A percentile compares a stretch with the other conserved stretches of the same genome.
These are phyloP conservation scores for Seira ritae DNA, from an alignment of 2,888 invertebrate species.

Conservation along the genomic window DNA sequence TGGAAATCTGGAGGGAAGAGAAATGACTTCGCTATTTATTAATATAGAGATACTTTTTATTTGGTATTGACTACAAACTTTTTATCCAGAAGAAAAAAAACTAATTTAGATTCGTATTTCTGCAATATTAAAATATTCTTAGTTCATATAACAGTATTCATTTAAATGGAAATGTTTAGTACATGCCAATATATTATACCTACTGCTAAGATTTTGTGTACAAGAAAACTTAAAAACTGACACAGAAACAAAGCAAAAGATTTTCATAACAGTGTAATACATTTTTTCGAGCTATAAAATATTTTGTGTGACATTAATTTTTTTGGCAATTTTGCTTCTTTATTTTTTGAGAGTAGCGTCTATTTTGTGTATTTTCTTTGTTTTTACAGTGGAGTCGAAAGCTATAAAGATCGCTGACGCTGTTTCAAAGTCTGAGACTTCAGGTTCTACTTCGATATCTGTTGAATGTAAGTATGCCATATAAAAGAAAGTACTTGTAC, in stretches of 20 bases:
- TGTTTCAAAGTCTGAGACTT: slow-evolving; percentile 57
- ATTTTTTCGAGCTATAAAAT: background rate
- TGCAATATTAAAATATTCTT: background rate
- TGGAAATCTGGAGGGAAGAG: background rate
- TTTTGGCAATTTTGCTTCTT: slow-evolving; percentile 2
- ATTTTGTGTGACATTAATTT: slow-evolving; percentile 24
- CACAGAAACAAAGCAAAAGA: background rate
- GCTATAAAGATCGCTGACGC: slow-evolving; percentile 64
- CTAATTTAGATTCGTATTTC: background rate
- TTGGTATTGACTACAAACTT: background rate
- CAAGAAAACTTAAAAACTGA: too few species aligned
- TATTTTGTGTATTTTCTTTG: slow-evolving; percentile 61
- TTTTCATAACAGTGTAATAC: slow-evolving; percentile 10
- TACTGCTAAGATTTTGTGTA: too few species aligned
- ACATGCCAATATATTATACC: too few species aligned
- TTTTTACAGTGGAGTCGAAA: slow-evolving; percentile 71
- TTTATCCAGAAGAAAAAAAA: background rate
- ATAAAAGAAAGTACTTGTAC: too few species aligned
- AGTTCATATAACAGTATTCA: too few species aligned
- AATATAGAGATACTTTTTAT: background rate
- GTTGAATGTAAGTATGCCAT: slow-evolving; percentile 55
- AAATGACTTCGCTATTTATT: background rate
- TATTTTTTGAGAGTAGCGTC: slow-evolving; percentile 40
- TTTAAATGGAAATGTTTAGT: too few species aligned
- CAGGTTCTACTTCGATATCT: slow-evolving; percentile 51